Evolutionary conservation across 2,113 vertebrate species (phyloP).

Genomic region (Hippolais icterina): DNA sequence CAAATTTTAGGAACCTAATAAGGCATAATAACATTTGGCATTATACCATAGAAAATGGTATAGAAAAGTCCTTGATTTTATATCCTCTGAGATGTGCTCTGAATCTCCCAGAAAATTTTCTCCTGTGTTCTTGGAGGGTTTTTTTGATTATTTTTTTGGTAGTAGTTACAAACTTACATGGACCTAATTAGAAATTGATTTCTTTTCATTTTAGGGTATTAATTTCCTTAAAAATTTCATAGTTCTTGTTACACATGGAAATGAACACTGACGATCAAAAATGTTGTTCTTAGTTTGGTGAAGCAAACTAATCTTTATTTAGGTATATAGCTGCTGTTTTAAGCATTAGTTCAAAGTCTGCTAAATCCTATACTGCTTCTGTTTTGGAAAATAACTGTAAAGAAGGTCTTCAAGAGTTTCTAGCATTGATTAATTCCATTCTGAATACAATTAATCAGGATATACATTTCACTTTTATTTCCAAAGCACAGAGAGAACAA

Average conservation of each 20-base stretch:
- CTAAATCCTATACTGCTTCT: neutral
- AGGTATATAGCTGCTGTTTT: neutral
- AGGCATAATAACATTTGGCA: neutral
- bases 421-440: constrained; percentile 2
- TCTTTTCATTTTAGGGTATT: neutral
- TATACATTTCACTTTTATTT: neutral
- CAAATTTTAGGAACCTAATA: constrained; percentile 21
- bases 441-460: neutral
- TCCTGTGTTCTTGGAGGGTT: neutral
- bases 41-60: neutral
- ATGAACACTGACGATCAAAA: neutral
- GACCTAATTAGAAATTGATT: neutral
- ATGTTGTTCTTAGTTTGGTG: neutral
- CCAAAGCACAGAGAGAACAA: neutral
- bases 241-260: neutral
- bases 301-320: neutral
- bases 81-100: neutral
- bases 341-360: neutral
- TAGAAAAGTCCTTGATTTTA: neutral
- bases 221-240: neutral
- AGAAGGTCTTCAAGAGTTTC: neutral
- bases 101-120: constrained; percentile 2
- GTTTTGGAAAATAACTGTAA: neutral
- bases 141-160: neutral
- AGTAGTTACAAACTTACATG: neutral